phyloP scores from a whole-genome alignment of 2,797 vertebrate genomes.

The Denticeps clupeoides region DNA sequence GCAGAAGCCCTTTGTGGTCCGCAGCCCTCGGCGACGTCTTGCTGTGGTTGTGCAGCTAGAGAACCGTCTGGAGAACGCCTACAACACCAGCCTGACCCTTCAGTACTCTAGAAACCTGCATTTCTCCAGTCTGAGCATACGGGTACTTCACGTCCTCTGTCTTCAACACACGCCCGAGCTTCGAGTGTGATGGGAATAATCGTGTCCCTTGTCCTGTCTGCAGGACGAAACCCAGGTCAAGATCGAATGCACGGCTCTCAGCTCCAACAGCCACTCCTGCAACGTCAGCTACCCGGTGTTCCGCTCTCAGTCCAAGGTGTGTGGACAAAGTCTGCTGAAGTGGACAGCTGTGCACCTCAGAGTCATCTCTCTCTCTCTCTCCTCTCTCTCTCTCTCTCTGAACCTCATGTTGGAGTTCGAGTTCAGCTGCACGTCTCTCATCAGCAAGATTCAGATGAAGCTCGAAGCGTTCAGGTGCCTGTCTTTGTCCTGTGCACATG shows the following conservation, averaged over 20 bases:
- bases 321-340: too few species aligned
- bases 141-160: too few species aligned
- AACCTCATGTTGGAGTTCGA: conserved; percentile 81
- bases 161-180: too few species aligned
- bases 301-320: conserved; percentile 71
- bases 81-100: conserved; percentile 77
- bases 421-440: conserved; percentile 73
- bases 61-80: conserved; percentile 83
- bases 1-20: conserved; percentile 74
- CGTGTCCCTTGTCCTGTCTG: too few species aligned
- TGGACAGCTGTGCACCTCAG: too few species aligned
- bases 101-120: conserved; percentile 80
- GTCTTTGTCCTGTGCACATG: too few species aligned
- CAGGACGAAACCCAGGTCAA: conserved; percentile 71
- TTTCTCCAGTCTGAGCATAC: conserved; percentile 72
- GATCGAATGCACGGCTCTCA: conserved; percentile 67
- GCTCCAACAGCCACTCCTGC: conserved; percentile 64
- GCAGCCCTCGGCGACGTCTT: conserved; percentile 65
- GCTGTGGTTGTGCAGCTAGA: conserved; percentile 68
- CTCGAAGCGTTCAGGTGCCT: conserved; percentile 70
- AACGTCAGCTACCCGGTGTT: conserved; percentile 81
- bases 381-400: too few species aligned
- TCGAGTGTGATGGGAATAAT: too few species aligned
- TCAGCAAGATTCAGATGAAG: conserved; percentile 67
- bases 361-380: too few species aligned